Percentiles rank a stretch among this genome's conserved stretches.
These are phyloP conservation scores for Ptiloglossa arizonensis DNA, from an alignment of 1,140 invertebrate species.

Conservation along the genomic window DNA sequence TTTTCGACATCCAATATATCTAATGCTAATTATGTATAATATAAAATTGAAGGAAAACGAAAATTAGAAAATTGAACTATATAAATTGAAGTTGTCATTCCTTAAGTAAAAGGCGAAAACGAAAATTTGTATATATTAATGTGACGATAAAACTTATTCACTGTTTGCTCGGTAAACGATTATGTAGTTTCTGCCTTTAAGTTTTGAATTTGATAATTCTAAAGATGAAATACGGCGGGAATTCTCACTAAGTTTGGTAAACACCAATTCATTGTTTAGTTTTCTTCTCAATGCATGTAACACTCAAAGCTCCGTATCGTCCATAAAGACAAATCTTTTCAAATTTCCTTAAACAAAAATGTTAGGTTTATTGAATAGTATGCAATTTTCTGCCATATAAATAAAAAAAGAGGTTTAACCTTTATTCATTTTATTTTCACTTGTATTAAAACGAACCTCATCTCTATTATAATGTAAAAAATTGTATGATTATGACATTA, in stretches of 20 bases:
- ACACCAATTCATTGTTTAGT: conserved; percentile 63
- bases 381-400: neutral
- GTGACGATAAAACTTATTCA: no score
- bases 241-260: conserved; percentile 65
- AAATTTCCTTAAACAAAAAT: neutral
- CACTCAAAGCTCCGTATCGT: conserved; percentile 4
- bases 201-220: no score
- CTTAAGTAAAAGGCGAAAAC: no score
- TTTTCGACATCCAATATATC: no score
- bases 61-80: no score
- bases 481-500: neutral
- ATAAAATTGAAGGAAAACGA: no score
- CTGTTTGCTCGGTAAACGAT: no score
- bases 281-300: conserved; percentile 69
- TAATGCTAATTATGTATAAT: no score
- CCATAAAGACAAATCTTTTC: neutral
- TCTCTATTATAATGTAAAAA: conserved; percentile 4
- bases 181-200: no score
- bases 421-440: neutral
- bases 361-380: neutral
- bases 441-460: neutral
- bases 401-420: neutral
- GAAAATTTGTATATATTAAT: no score
- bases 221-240: conserved; percentile 70
- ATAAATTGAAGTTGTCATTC: no score